A percentile compares a stretch with the other conserved stretches of the same genome.
phyloP scores from a whole-genome alignment of 1,140 invertebrate genomes.

The Aphidius ervi region DNA sequence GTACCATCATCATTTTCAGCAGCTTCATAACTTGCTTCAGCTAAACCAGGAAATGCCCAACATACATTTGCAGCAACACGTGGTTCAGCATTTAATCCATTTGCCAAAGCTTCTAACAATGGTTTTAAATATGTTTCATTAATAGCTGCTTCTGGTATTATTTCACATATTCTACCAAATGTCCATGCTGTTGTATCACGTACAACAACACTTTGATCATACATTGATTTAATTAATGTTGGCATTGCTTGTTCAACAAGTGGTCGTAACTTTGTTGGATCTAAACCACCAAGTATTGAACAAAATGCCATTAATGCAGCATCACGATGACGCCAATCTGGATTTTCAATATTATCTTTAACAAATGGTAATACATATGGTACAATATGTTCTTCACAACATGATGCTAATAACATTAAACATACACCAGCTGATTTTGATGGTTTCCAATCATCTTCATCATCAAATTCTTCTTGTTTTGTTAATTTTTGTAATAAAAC shows the following conservation, averaged over 20 bases:
- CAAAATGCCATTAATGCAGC: conserved; percentile 99
- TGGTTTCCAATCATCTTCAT: conserved; percentile 99
- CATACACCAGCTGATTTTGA: conserved; percentile 99
- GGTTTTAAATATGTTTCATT: conserved; percentile 80
- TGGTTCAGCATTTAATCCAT: conserved; percentile 86
- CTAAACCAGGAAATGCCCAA: conserved; percentile 97
- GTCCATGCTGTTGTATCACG: conserved; percentile 98
- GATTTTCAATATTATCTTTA: conserved; percentile 87
- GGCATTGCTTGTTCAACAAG: conserved; percentile 95
- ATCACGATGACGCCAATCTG: conserved; percentile 93
- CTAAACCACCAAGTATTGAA: conserved; percentile 92
- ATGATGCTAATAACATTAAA: conserved; percentile 94
- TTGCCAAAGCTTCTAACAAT: conserved; percentile 83
- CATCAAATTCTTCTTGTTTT: conserved; percentile 90
- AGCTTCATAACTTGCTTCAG: conserved; percentile 92
- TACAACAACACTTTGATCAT: conserved; percentile 88
- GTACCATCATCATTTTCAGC: conserved; percentile 68
- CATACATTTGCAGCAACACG: conserved; percentile 98
- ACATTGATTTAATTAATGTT: conserved; percentile 90
- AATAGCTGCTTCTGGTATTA: conserved; percentile 94
- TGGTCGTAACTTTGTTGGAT: conserved; percentile 80
- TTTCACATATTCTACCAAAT: conserved; percentile 94
- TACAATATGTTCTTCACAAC: conserved; percentile 97
- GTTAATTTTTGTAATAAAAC: conserved; percentile 91
- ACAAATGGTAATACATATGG: conserved; percentile 95